These are phyloP conservation scores for Labeo catla DNA, from an alignment of 2,113 vertebrate genomes.

Conservation along the genomic window DNA sequence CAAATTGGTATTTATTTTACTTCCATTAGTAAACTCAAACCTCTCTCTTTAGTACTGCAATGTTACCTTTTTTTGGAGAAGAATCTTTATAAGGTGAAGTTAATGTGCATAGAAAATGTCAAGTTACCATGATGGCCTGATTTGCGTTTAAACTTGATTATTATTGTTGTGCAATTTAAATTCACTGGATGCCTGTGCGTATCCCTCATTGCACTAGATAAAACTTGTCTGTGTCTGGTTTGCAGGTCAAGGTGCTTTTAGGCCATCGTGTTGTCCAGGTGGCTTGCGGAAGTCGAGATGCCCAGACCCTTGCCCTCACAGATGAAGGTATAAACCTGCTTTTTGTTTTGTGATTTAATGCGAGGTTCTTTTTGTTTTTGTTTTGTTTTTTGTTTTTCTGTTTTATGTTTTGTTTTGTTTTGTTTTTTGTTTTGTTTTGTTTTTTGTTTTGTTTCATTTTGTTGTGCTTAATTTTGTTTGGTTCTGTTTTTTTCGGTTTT, in stretches of 20 bases:
- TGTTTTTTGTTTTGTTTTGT: neutral
- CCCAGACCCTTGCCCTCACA: conserved; percentile 94
- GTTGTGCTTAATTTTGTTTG: too few relatives aligned
- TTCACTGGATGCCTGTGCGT: neutral
- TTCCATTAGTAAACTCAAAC: neutral
- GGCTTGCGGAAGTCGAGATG: conserved; percentile 96
- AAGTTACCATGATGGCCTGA: neutral
- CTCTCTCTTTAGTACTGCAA: neutral
- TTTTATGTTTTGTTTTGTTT: neutral
- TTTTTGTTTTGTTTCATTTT: neutral
- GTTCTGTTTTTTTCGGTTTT: too few relatives aligned
- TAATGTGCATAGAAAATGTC: neutral
- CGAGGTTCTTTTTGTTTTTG: neutral
- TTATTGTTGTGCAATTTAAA: neutral
- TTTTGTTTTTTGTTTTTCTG: conserved; percentile 12
- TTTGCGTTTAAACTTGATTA: neutral
- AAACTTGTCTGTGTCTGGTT: neutral
- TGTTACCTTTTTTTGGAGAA: neutral
- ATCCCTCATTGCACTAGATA: neutral
- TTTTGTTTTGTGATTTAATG: neutral
- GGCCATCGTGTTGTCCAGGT: conserved; percentile 96
- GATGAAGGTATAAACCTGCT: conserved; percentile 85
- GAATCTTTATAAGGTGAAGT: neutral
- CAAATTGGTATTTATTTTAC: conserved; percentile 84
- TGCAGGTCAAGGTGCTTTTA: conserved; percentile 94